phyloP scores from a whole-genome alignment of 2,888 invertebrate species.

The Agriopis aurantiaria region DNA sequence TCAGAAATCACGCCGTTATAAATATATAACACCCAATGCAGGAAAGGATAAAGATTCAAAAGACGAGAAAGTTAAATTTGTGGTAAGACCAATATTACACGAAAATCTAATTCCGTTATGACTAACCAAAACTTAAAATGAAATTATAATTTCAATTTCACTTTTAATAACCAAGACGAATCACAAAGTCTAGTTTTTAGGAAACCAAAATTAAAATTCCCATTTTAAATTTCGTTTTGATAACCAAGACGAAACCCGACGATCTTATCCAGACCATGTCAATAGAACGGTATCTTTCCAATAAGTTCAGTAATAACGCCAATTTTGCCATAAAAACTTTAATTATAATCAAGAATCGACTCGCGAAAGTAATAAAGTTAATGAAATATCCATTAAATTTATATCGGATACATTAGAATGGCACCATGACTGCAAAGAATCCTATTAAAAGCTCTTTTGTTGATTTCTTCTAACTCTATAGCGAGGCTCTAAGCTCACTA shows the following conservation, averaged over 20 bases:
- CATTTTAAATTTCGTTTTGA: slow-evolving; percentile 6
- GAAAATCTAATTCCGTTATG: not conserved
- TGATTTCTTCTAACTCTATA: slow-evolving; percentile 15
- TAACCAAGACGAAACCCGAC: slow-evolving; percentile 12
- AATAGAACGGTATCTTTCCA: slow-evolving; percentile 10
- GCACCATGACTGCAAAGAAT: slow-evolving; percentile 28
- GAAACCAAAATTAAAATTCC: not conserved
- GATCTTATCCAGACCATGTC: slow-evolving; percentile 6
- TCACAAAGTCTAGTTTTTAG: not conserved
- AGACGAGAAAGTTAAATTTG: not conserved
- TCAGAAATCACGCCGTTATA: no score
- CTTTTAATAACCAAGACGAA: not conserved
- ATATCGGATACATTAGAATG: slow-evolving; percentile 30
- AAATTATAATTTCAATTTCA: not conserved
- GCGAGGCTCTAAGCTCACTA: slow-evolving; percentile 10
- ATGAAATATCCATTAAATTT: slow-evolving; percentile 34
- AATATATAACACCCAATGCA: no score
- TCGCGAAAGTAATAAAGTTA: slow-evolving; percentile 32
- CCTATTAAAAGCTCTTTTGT: slow-evolving; percentile 30
- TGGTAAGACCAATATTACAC: not conserved
- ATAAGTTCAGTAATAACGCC: slow-evolving; percentile 19
- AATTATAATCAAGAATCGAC: slow-evolving; percentile 30
- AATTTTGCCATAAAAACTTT: slow-evolving; percentile 29
- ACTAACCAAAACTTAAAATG: not conserved
- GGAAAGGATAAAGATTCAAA: not conserved